Evolutionary conservation across 2,113 vertebrate genomes (phyloP), one percentile per base, ranked within the genome.

Genomic region (Antechinus stuartii): DNA sequence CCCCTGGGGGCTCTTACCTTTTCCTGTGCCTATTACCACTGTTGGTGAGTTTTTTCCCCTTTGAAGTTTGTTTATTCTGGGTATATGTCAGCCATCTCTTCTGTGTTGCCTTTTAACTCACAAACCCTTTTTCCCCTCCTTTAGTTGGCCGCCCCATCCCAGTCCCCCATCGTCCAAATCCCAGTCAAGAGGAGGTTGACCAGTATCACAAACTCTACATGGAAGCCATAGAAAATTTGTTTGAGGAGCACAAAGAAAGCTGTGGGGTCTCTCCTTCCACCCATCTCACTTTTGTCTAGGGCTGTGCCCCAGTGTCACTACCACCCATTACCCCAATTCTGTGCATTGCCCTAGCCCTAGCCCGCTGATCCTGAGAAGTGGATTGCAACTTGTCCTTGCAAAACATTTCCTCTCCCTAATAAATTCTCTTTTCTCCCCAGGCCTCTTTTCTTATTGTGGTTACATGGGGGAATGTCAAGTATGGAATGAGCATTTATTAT

Each of bases 131-230:
- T 90, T 16, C 91, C 46, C 47, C 90, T 94, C 47, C 90, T 94
- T 23, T 96, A 99, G 99, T 99, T 97, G 99, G 99, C 92, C 91
- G 91, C 56, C 99, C 99, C 42, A 99, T 99, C 94, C 91, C 97
- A 0, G 98, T 99, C 30, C 98, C 99, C 9, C 97, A 93, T 57
- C 2, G 90, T 11, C 24, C 56, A 1, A 35, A 23, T 0, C 99
- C 99, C 2, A 97, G 98, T 0, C n/a, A 98, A 2, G 98, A 99
- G 49, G 98, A 99, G 61, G 99, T 99, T 19, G 97, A 98, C 89
- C 98, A 98, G 93, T 99, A 99, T 93, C 99, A 99, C 50, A 26
- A 0, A 3, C 98, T 99, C 4, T 99, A 99, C 97, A 97, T 99
- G 97, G 94, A 98, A 22, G 98, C 95, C 24, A 96, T 99, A 46